A percentile compares a stretch with the other conserved stretches of the same genome.
Evolutionary conservation across 2,113 vertebrate species (phyloP).

Genomic region (Anser cygnoides): DNA sequence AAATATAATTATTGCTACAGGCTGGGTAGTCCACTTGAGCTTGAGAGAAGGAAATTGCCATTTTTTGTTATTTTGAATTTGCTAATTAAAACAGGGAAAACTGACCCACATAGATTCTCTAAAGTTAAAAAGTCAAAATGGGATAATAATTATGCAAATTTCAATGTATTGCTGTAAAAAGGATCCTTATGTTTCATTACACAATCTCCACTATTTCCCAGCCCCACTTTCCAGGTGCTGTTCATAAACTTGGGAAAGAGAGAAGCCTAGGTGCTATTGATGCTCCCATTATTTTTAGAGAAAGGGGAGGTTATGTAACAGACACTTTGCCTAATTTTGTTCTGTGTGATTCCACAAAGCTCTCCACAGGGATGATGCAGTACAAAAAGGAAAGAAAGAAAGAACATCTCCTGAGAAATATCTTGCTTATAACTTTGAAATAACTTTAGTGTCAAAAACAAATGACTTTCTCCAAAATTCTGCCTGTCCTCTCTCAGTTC

Average conservation of each 20-base stretch:
- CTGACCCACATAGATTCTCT: conserved; percentile 60
- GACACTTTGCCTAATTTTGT: conserved; percentile 63
- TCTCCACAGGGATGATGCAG: conserved; percentile 32
- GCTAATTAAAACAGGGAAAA: conserved; percentile 70
- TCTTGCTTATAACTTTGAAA: conserved; percentile 70
- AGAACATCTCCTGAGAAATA: conserved; percentile 59
- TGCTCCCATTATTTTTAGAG: conserved; percentile 60
- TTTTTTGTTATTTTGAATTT: conserved; percentile 73
- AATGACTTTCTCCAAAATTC: conserved; percentile 54
- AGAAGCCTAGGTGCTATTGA: neutral
- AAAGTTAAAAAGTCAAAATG: conserved; percentile 73
- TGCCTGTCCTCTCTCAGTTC: conserved; percentile 54
- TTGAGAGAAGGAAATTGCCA: conserved; percentile 63
- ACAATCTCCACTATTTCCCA: neutral
- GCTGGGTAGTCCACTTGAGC: conserved; percentile 55
- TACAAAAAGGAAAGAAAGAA: conserved; percentile 38
- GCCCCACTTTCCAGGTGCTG: neutral
- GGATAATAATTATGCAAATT: conserved; percentile 69
- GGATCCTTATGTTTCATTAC: conserved; percentile 24
- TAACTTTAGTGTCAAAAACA: conserved; percentile 71
- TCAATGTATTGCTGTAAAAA: conserved; percentile 17
- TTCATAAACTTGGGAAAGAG: conserved; percentile 4
- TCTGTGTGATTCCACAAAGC: conserved; percentile 25
- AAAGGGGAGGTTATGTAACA: conserved; percentile 57
- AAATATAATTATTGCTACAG: conserved; percentile 78